phyloP scores from a whole-genome alignment of 1,140 invertebrate genomes.

The Trinorchestia longiramus region DNA sequence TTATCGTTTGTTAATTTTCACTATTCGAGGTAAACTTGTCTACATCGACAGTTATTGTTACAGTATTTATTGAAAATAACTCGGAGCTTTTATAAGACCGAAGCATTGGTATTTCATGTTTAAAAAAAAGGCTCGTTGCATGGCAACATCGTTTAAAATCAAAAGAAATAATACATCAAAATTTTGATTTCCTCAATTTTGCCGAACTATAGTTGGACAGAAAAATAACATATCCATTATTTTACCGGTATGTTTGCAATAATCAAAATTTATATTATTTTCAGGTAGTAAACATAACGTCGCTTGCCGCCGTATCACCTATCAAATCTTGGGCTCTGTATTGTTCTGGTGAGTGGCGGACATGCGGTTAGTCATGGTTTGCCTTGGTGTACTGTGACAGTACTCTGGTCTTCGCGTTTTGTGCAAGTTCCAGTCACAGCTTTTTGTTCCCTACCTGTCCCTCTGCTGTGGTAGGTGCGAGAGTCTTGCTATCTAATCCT shows the following conservation, averaged over 20 bases:
- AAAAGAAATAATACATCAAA: neutral
- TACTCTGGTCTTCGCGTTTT: no score
- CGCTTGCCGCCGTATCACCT: constrained; percentile 82
- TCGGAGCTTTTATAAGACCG: neutral
- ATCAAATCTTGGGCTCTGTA: constrained; percentile 83
- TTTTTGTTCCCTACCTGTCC: no score
- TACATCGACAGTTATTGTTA: constrained; percentile 68
- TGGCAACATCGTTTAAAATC: neutral
- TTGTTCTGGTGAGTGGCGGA: constrained; percentile 70
- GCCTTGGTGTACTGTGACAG: no score
- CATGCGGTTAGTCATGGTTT: neutral
- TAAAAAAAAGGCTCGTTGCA: neutral
- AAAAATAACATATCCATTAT: neutral
- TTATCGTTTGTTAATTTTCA: no score
- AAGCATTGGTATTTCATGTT: neutral
- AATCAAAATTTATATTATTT: neutral
- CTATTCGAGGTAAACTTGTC: no score
- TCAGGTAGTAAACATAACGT: constrained; percentile 79
- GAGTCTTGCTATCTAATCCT: no score
- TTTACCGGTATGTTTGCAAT: neutral
- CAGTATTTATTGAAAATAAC: neutral
- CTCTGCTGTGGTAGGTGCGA: no score
- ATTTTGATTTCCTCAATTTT: neutral
- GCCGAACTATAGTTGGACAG: neutral
- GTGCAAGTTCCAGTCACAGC: no score